A percentile compares a stretch with the other conserved stretches of the same genome.
Conservation (phyloP, 2,797 vertebrate genomes). For the Calcarius lapponicus region DNA sequence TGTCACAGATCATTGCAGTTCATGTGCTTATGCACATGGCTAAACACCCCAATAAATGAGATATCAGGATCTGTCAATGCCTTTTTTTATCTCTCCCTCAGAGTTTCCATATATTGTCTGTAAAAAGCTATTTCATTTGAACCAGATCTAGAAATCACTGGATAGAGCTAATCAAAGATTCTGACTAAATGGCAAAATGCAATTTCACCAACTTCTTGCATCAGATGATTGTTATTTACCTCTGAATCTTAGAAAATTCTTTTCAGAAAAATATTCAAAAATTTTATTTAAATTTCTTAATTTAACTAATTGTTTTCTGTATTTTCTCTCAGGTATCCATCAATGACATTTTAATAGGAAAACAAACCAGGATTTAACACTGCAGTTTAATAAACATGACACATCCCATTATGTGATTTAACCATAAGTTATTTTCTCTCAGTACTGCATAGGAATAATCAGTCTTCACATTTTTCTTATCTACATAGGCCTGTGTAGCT, state of each 20-base stretch:
- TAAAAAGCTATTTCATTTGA: background rate
- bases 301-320: background rate
- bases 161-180: background rate
- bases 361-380: background rate
- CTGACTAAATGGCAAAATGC: background rate
- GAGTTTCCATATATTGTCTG: background rate
- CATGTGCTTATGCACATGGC: background rate
- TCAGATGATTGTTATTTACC: background rate
- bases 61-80: background rate
- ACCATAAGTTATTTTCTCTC: background rate
- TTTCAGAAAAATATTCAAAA: background rate
- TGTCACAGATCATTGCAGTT: background rate
- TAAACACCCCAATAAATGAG: background rate
- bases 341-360: background rate
- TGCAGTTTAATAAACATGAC: background rate
- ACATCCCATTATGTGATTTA: background rate
- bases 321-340: background rate
- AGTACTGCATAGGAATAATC: background rate
- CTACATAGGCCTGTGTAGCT: background rate
- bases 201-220: background rate
- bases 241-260: background rate
- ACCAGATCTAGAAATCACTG: background rate
- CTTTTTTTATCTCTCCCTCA: background rate
- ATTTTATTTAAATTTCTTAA: background rate
- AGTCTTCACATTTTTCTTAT: background rate